phyloP scores from a whole-genome alignment of 2,888 invertebrate species.

The Drosophila paramelanica region DNA sequence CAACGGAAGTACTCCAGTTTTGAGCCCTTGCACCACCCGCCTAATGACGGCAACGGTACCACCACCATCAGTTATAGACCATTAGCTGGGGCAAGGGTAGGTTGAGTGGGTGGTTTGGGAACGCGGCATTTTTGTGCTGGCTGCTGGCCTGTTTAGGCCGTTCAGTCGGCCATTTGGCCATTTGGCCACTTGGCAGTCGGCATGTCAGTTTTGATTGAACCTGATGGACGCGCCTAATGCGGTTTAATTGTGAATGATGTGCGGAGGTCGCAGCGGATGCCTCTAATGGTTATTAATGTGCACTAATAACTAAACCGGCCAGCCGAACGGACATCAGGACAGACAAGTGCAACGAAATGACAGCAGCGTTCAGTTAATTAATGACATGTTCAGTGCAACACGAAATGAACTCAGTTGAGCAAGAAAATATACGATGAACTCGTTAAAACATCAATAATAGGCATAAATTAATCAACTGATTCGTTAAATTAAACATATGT shows the following conservation, averaged over 20 bases:
- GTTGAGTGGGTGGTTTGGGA: background rate
- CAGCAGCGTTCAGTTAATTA: slow-evolving; percentile 23
- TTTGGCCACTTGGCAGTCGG: slow-evolving; percentile 50
- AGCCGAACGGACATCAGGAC: background rate
- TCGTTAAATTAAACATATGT: no score
- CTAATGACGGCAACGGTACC: slow-evolving; percentile 60
- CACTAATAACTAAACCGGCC: slow-evolving; percentile 42
- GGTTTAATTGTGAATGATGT: slow-evolving; percentile 77
- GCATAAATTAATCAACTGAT: no score
- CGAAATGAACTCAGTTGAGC: background rate
- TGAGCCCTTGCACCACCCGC: slow-evolving; percentile 32
- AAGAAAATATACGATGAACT: background rate
- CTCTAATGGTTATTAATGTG: slow-evolving; percentile 65
- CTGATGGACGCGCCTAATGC: slow-evolving; percentile 73
- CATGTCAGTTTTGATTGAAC: slow-evolving; percentile 77
- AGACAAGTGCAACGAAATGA: slow-evolving; percentile 26
- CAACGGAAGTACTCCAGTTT: slow-evolving; percentile 43
- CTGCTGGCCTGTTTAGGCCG: slow-evolving; percentile 23
- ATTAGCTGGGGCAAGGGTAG: slow-evolving; percentile 46
- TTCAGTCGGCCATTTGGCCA: slow-evolving; percentile 36
- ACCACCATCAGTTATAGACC: slow-evolving; percentile 51
- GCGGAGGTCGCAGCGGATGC: slow-evolving; percentile 38
- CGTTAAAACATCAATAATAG: background rate
- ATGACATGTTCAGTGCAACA: slow-evolving; percentile 6
- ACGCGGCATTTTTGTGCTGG: slow-evolving; percentile 41